Percentiles rank a stretch among this genome's conserved stretches.
Conservation (phyloP, 2,797 vertebrate genomes). For the Crypturellus tataupa region DNA sequence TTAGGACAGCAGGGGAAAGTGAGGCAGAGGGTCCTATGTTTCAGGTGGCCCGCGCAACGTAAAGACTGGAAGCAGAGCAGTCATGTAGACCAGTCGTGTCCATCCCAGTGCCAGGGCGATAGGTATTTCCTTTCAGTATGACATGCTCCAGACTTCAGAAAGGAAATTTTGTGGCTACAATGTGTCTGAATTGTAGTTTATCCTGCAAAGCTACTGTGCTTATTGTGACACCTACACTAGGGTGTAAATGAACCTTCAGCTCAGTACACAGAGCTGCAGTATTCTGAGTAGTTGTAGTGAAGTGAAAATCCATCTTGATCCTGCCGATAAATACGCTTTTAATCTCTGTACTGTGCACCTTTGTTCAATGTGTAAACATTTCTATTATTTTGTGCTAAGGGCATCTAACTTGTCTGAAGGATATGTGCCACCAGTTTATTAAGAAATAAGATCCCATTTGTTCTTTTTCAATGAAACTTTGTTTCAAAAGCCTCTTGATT, state of each 20-base stretch:
- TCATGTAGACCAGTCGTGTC: not conserved
- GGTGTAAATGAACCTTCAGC: not conserved
- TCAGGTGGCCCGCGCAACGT: not conserved
- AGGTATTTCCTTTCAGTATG: not conserved
- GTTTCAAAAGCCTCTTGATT: not conserved
- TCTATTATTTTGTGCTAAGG: not conserved
- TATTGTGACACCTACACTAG: not conserved
- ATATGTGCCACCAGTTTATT: not conserved
- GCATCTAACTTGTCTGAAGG: not conserved
- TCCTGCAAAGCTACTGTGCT: not conserved
- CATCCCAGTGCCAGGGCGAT: not conserved
- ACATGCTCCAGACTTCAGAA: not conserved
- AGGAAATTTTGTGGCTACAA: not conserved
- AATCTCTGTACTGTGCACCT: not conserved
- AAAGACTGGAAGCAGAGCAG: not conserved
- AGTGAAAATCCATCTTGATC: not conserved
- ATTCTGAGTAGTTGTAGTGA: not conserved
- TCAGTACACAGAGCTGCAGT: fast-evolving
- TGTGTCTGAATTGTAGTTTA: not conserved
- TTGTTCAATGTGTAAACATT: not conserved
- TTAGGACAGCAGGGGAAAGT: not conserved
- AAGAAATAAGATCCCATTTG: not conserved
- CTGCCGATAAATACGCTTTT: not conserved
- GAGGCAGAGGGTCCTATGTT: not conserved
- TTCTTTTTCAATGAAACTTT: not conserved